Base-by-base conservation (phyloP, 2,113 vertebrate genomes). In the Psilopogon haemacephalus region DNA sequence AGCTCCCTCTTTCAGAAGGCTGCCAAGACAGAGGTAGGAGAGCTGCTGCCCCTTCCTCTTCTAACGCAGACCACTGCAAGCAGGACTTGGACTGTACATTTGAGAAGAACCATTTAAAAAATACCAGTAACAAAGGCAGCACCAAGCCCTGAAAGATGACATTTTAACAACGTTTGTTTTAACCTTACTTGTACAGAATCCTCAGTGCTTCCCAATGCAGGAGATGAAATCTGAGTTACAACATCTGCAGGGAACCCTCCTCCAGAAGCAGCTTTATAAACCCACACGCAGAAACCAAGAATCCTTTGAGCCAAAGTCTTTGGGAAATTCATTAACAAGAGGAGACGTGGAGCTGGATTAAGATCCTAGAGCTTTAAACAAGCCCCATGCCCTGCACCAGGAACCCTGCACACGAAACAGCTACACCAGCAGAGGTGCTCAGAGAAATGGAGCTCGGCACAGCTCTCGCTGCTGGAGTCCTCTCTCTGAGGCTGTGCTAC, bases 321-420 rank as follows among this genome's bases (percentile, higher is more conserved):
- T 26, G 15, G 32, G 64, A 67, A 83, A 90, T 58, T 21, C 33
- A 35, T 23, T 62, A 80, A 60, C 30, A 62, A 60, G 11, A 63
- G 33, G 24, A 44, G 24, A 80, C 18, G 12, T 1, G 1, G 50
- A 91, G 84, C 0, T 21, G 19, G 35, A 85, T 38, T 70, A 63
- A 59, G 15, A 38, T 0, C 9, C 38, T 2, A 11, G 23, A 79
- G n/a, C 50, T 88, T 40, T n/a, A 68, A 77, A 54, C 16, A 42
- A 72, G 54, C 20, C 11, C 20, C 32, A 6, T 13, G 8, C 40
- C 26, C 68, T n/a, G 67, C 23, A 21, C 9, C 1, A 0, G 7
- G 24, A 73, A 67, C 8, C 37, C n/a, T 28, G 12, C 2, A 1
- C 0, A 0, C 23, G 16, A 7, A 19, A 9, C 0, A 0, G 55